Evolutionary conservation across 2,113 vertebrate species (phyloP).

Genomic region (Desmodus rotundus): DNA sequence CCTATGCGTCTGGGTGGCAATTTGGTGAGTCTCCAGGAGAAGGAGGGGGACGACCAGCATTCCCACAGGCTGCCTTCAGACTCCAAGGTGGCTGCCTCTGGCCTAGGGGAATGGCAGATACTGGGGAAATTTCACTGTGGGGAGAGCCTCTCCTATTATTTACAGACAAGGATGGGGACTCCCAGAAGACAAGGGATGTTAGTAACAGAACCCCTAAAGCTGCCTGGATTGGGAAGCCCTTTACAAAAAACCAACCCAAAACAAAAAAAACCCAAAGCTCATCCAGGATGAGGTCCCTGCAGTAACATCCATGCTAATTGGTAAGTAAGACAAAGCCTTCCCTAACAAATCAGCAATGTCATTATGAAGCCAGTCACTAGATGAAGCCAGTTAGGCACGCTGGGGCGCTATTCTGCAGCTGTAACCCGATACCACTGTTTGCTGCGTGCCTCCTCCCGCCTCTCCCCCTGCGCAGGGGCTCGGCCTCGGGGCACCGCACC

Average conservation of each 20-base stretch:
- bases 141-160: neutral
- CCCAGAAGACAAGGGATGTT: neutral
- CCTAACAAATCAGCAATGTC: constrained; percentile 81
- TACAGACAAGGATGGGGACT: neutral
- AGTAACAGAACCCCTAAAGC: neutral
- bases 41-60: neutral
- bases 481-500: constrained; percentile 75
- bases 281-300: constrained; percentile 54
- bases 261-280: neutral
- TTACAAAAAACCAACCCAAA: neutral
- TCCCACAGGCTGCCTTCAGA: neutral
- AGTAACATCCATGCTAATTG: constrained; percentile 79
- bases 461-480: constrained; percentile 76
- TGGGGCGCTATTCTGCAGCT: constrained; percentile 79
- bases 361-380: constrained; percentile 82
- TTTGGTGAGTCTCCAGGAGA: neutral
- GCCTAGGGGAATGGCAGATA: neutral
- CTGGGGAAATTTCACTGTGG: neutral
- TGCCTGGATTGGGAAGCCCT: neutral
- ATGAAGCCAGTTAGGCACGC: constrained; percentile 75
- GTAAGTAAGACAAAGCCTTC: constrained; percentile 81
- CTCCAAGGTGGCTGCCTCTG: neutral
- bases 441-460: constrained; percentile 69
- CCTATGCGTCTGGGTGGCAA: neutral
- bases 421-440: constrained; percentile 85